Conservation (phyloP, 2,797 vertebrate species). For the Cossypha dichroa region DNA sequence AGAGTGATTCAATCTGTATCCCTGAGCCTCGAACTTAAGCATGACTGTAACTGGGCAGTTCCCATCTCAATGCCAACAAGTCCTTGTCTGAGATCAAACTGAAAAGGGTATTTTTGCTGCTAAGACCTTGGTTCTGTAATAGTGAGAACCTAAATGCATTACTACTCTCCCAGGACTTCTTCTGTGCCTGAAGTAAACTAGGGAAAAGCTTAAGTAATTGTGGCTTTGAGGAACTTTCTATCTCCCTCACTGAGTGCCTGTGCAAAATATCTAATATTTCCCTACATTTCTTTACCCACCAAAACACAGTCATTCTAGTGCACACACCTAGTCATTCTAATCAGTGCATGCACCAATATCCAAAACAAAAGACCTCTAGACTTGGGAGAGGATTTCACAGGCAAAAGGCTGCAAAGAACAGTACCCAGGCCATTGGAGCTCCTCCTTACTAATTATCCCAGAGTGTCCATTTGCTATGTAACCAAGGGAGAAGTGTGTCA, state of each 20-base stretch:
- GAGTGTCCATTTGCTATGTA: constrained; percentile 38
- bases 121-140: neutral
- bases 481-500: constrained; percentile 56
- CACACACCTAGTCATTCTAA: neutral
- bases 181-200: neutral
- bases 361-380: neutral
- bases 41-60: neutral
- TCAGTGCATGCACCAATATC: neutral
- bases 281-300: neutral
- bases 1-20: neutral
- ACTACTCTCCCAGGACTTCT: neutral
- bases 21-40: rapidly evolving
- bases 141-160: neutral
- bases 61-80: neutral
- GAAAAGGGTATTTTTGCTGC: neutral
- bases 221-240: neutral
- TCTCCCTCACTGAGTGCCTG: neutral
- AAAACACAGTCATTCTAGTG: neutral
- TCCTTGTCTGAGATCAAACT: neutral
- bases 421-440: constrained; percentile 20
- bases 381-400: neutral
- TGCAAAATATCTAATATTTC: neutral
- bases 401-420: constrained; percentile 29
- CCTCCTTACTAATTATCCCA: constrained; percentile 57
- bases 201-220: neutral